Base-by-base conservation (phyloP, 2,888 invertebrate genomes). In the Rotaria magnacalcarata region DNA sequence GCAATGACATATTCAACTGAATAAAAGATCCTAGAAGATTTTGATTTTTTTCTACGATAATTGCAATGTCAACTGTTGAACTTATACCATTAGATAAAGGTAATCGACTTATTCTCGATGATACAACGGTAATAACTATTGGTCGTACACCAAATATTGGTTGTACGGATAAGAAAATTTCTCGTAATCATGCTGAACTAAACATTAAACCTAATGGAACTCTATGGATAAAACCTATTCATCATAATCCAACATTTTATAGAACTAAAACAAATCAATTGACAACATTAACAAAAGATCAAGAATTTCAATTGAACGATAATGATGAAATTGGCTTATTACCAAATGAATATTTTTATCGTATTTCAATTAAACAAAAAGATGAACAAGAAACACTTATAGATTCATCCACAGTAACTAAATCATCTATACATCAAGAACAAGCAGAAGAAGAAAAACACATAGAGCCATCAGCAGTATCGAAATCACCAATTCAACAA, bases 291-390 rank as follows among this genome's bases (percentile, higher is more conserved):
- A 80, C 80, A 47, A 80, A 80, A 80, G 80, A 80, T 47, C 24
- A 80, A 80, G 80, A 80, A 47, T 47, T 47, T 47, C 47, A 80
- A 47, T 80, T 80, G 16, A 47, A 47, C 34, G n/a, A 80, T 80
- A n/a, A 80, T 47, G 80, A 80, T 80, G 47, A 80, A 80, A 47
- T 80, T n/a, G 80, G 80, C n/a, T n/a, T 80, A n/a, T 80, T 80
- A n/a, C 80, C 80, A 24, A 24, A 80, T 47, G 47, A 80, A 24
- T 80, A 80, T 14, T 80, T 80, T 47, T 80, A 80, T 80, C 80
- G 80, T 14, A 47, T 80, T n/a, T 47, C 43, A 47, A 47, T 80
- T n/a, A 80, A 47, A 43, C 10, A n/a, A 21, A 24, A 43, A 11
- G 24, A 74, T 43, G 0, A 34, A 80, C 10, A 47, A 6, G 67